Evolutionary conservation across 2,113 vertebrate species (phyloP).

Genomic region (Rhineura floridana): DNA sequence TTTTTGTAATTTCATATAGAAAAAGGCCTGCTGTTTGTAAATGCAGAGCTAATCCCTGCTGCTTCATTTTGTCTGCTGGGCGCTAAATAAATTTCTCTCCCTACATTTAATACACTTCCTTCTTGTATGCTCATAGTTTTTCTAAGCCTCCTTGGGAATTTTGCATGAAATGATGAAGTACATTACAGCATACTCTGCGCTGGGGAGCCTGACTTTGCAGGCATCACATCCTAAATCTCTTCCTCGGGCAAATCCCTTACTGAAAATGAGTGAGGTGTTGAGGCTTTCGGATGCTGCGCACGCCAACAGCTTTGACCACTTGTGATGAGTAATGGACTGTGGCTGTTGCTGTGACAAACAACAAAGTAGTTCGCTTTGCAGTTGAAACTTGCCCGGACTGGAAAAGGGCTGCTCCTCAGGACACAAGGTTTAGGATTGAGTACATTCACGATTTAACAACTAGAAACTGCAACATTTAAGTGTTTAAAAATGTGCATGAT

Average conservation of each 20-base stretch:
- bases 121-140: not conserved
- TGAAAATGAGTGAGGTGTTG: not conserved
- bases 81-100: not conserved
- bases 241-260: not conserved
- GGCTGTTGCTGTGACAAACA: not conserved
- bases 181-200: not conserved
- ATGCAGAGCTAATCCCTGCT: not conserved
- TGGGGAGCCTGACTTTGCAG: too few species aligned
- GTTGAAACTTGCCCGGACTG: not conserved
- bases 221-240: not conserved
- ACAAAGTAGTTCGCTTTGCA: not conserved
- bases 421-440: not conserved
- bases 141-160: not conserved
- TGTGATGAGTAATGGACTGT: not conserved
- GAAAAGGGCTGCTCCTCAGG: not conserved
- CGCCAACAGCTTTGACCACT: not conserved
- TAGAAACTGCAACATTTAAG: too few species aligned
- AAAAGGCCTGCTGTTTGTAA: constrained; percentile 6
- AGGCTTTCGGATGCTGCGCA: not conserved
- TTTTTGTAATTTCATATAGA: not conserved
- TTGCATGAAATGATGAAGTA: not conserved
- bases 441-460: not conserved
- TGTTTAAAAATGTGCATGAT: not conserved
- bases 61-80: constrained; percentile 25
- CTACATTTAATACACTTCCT: not conserved